Base-by-base conservation (phyloP, 1,140 invertebrate species). In the Aphaenogaster ashmeadi region DNA sequence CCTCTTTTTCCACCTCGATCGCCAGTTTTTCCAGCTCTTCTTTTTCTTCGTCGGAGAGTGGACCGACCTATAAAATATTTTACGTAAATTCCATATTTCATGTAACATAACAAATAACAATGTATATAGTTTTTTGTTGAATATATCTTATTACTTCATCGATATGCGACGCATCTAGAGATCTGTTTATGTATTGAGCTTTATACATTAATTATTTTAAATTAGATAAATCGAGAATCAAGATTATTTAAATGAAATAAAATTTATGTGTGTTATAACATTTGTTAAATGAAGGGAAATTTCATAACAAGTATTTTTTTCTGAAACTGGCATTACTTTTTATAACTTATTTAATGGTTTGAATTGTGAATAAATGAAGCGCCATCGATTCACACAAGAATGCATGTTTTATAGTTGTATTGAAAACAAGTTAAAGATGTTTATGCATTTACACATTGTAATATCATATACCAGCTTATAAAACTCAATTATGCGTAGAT, bases 1-100 rank as follows among this genome's bases (percentile, higher is more conserved):
- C 89, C 60, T 93, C 92, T 36, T 90, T 91, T 60, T 92, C 90
- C 11, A 92, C 89, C 7, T 93, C 92, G n/a, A 89, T 88, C 0
- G 88, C 85, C 0, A 92, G 36, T 58, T 88, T 92, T 41, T 90
- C 87, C 41, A 90, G 41, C 38, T 91, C 89, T 33, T 89, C 84
- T 9, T 91, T 92, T 27, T 94, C 89, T 6, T 88, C 91, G 36
- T 92, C 77, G 3, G 88, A 89, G 38, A 91, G 52, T 54, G 90
- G 91, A 15, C 44, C 74, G 44, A 89, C 62, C 93, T 94, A 66
- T 86, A 21, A 44, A 88, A 83, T 58, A 67, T 64, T 50, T 58
- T 9, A 64, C 5, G 1, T 13, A n/a, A 78, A 18, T 8, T 18
- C 21, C 0, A 11, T 33, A 78, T 44, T 44, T 47, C n/a, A 36